phyloP scores from a whole-genome alignment of 2,888 invertebrate species.

The Dynastes maya region DNA sequence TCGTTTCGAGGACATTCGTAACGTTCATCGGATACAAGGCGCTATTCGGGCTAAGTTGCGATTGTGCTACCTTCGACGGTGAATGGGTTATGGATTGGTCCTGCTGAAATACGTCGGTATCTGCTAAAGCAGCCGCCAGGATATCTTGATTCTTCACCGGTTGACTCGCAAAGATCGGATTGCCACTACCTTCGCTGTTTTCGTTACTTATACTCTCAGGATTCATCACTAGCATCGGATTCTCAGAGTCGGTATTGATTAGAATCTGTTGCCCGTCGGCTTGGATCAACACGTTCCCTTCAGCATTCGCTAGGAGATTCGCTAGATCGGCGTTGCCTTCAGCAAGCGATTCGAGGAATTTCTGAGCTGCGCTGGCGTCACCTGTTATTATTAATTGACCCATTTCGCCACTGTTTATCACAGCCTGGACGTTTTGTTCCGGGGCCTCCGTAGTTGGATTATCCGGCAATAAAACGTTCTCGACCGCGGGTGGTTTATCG shows the following conservation, averaged over 20 bases:
- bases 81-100: slow-evolving; percentile 65
- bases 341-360: slow-evolving; percentile 68
- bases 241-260: slow-evolving; percentile 67
- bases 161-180: slow-evolving; percentile 65
- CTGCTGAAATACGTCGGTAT: slow-evolving; percentile 81
- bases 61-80: slow-evolving; percentile 70
- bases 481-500: slow-evolving; percentile 10
- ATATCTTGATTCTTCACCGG: slow-evolving; percentile 77
- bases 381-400: slow-evolving; percentile 69
- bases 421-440: slow-evolving; percentile 56
- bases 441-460: slow-evolving; percentile 45
- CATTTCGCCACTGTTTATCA: slow-evolving; percentile 61
- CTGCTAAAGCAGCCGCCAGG: slow-evolving; percentile 82
- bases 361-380: slow-evolving; percentile 68
- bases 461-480: slow-evolving; percentile 46
- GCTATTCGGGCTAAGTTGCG: slow-evolving; percentile 76
- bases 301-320: slow-evolving; percentile 67
- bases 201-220: slow-evolving; percentile 58
- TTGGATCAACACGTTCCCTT: slow-evolving; percentile 69
- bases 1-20: slow-evolving; percentile 82
- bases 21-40: slow-evolving; percentile 75
- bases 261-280: slow-evolving; percentile 71
- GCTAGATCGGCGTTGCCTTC: slow-evolving; percentile 69
- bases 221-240: slow-evolving; percentile 64
- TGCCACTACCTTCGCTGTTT: slow-evolving; percentile 61